Evolutionary conservation across 2,888 invertebrate species (phyloP), one percentile per base, ranked within the genome.

Genomic region (Mactromeris polynyma): DNA sequence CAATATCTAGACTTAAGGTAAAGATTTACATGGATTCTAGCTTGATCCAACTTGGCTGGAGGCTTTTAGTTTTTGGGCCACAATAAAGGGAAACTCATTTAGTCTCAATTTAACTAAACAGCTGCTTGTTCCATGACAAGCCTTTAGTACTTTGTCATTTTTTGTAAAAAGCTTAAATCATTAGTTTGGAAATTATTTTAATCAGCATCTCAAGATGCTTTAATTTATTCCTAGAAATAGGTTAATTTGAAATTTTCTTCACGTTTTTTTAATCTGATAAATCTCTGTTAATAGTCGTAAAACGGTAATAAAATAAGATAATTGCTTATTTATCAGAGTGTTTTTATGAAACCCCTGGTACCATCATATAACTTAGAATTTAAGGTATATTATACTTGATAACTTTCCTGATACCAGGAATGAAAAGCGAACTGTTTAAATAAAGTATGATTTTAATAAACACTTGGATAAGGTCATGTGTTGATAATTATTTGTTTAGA

Each of bases 121-220:
- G 58, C 58, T 64, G 58, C 58, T n/a, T n/a, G 9, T 64, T 64
- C 17, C 46, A 64, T 64, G 58, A 64, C 58, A 64, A 64, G 58
- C 11, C 58, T 64, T 64, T 26, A 26, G 58, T 64, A 64, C 26
- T 26, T 26, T 6, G n/a, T 0, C 19, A 26, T 64, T 64, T 64
- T 64, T 26, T 64, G 7, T 64, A 64, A 64, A 64, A 64, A 4
- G n/a, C 2, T 64, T 26, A 64, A 9, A 64, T 64, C 58, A 64
- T 64, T 26, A 64, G 58, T 64, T 64, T 46, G 26, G n/a, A 6
- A 26, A 33, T 73, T 73, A 73, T 73, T 73, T 73, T 73, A 73
- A 73, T 73, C 73, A 73, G 21, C 36, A 36, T 73, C n/a, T 73
- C n/a, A 73, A 33, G 14, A 73, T 36, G 36, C 19, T 73, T 73